Evolutionary conservation across 2,797 vertebrate species (phyloP).

Genomic region (Zalophus californianus): DNA sequence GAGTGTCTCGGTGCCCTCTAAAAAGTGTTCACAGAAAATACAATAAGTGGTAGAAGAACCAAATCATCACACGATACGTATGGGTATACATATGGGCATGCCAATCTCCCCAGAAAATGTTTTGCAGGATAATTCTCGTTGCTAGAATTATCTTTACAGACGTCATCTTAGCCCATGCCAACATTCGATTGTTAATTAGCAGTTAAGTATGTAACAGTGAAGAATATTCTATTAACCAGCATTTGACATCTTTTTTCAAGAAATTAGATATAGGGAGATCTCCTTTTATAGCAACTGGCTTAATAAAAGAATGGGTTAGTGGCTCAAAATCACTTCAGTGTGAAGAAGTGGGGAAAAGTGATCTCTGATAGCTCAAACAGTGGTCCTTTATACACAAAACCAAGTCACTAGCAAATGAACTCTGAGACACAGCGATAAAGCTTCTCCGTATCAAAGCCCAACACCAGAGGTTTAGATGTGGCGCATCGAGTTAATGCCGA

Average conservation of each 20-base stretch:
- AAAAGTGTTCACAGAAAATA: neutral
- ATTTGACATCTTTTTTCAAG: neutral
- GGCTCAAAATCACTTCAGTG: neutral
- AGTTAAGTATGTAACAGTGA: neutral
- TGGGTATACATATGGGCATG: neutral
- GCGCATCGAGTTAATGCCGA: rapidly evolving
- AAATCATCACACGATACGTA: rapidly evolving
- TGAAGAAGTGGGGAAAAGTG: neutral
- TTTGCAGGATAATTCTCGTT: rapidly evolving
- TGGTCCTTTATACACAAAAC: neutral
- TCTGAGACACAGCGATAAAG: rapidly evolving
- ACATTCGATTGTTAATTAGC: neutral
- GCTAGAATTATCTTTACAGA: neutral
- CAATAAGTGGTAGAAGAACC: neutral
- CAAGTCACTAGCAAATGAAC: neutral
- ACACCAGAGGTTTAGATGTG: neutral
- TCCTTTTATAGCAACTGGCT: neutral
- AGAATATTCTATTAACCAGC: neutral
- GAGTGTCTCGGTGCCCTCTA: rapidly evolving
- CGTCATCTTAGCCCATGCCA: neutral
- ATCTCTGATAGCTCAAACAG: neutral
- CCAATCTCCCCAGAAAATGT: neutral
- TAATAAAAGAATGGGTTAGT: neutral
- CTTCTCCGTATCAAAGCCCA: neutral
- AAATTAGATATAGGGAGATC: neutral